Base-by-base conservation (phyloP, 2,113 vertebrate genomes). In the Cettia cetti region DNA sequence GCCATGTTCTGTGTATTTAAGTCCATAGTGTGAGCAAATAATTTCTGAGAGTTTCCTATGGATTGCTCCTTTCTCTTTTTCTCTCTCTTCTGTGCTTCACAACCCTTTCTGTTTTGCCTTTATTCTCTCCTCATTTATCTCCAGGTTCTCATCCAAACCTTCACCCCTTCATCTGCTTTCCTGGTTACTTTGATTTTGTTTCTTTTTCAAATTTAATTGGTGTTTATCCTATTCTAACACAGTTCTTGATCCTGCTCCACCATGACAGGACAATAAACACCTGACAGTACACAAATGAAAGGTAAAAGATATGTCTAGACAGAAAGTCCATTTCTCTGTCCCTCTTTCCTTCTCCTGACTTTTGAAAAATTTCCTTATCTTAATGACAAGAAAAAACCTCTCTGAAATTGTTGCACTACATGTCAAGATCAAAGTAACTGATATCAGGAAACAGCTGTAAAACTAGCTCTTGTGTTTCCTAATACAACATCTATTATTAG, bases 381-480 rank as follows among this genome's bases (percentile, higher is more conserved):
- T 52, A 82, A 56, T 3, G 0, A 17, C 40, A 75, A 42, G 6
- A 64, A 82, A 81, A 86, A 74, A 30, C 2, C 22, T 57, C 60
- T 69, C 23, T 88, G 52, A 64, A 89, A 89, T 37, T 71, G 22
- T 57, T 94, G 61, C 44, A 49, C 23, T 75, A 8, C 11, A 10
- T 60, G 42, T 66, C 93, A 96, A 95, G 70, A 68, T 95, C 89
- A 86, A 82, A 76, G 47, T 68, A 44, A 86, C 78, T 56, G 24
- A 49, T 57, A 88, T 59, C 39, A 78, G 40, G 56, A 93, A 83
- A 54, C 44, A 75, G 71, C 78, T 91, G 47, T 80, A 92, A 79
- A 84, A 94, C 90, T 66, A 92, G 50, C 44, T 79, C 75, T 74
- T 82, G 23, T 57, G 15, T 94, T 96, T 91, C 84, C 60, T 85